Evolutionary conservation across 2,797 vertebrate species (phyloP), one percentile per base, ranked within the genome.

Genomic region (Crypturellus tataupa): DNA sequence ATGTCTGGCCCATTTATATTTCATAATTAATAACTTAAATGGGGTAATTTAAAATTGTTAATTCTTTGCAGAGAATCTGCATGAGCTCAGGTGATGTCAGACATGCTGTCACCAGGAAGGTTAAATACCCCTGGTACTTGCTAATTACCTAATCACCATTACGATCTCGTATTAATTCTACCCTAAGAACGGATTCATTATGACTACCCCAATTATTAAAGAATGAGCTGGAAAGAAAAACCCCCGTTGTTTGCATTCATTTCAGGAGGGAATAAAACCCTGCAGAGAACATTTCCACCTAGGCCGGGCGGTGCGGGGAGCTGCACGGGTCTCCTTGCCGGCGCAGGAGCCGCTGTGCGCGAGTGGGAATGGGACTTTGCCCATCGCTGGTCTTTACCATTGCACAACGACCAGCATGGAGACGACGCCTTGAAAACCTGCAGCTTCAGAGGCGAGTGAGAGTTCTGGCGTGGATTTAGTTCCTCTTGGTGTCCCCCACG

Each of bases 61-160:
- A 97, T 98, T 98, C 97, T 97, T 97, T 97, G 87, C 95, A 97
- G 95, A 96, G 88, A 86, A 78, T 24, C 89, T 85, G 89, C 96
- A 94, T 15, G 94, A 94, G 97, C 96, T 94, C 97, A 97, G 97
- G 96, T 97, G 96, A 96, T 97, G 96, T 96, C 96, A 96, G 93
- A 95, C 94, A 96, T 71, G 82, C 89, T 97, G 96, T 97, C 97
- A 94, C 94, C 87, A 95, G 84, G 96, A 98, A 97, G 97, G 97
- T 98, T 98, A 98, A 97, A 97, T 97, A 96, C 94, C 97, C 92
- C 58, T 92, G 96, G 94, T 97, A 97, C 94, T 96, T 97, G 97
- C 87, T 98, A 98, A 98, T 98, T 98, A 98, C 97, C 96, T 97
- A 97, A 98, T 98, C 97, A 98, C 95, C 80, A 97, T 97, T 97